Evolutionary conservation across 2,888 invertebrate genomes (phyloP).

Genomic region (Amphipoea oculea): DNA sequence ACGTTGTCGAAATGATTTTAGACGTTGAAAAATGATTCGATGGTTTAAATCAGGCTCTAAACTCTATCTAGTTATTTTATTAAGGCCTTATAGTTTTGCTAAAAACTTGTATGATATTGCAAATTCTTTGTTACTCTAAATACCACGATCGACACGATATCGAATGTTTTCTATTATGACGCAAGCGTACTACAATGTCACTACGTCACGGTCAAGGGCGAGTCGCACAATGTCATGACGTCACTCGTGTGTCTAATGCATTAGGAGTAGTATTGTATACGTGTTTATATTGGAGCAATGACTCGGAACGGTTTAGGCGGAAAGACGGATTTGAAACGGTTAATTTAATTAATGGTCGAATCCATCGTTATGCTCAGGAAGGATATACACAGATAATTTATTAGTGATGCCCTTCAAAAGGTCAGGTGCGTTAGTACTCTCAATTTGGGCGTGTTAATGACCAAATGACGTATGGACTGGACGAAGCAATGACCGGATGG

Average conservation of each 20-base stretch:
- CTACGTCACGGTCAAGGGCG: slow-evolving; percentile 52
- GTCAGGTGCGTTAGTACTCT: background rate
- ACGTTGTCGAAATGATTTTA: background rate
- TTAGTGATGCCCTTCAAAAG: background rate
- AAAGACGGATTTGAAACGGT: slow-evolving; percentile 1
- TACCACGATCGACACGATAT: background rate
- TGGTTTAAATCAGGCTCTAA: background rate
- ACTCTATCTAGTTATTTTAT: no score
- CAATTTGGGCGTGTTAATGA: background rate
- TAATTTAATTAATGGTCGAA: background rate
- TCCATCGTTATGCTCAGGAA: background rate
- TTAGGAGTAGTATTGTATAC: slow-evolving; percentile 25
- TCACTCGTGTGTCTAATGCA: slow-evolving; percentile 38
- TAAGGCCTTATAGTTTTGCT: no score
- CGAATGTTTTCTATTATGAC: slow-evolving; percentile 14
- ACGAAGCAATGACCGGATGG: background rate
- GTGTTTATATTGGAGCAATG: slow-evolving; percentile 30
- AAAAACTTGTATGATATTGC: background rate
- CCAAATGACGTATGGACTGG: slow-evolving; percentile 1
- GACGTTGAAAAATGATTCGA: background rate
- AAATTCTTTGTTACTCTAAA: background rate
- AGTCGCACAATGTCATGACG: slow-evolving; percentile 36
- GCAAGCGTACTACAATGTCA: background rate
- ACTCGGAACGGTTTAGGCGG: slow-evolving; percentile 12
- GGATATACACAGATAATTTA: background rate